Evolutionary conservation across 2,797 vertebrate species (phyloP).

Genomic region (Leptatherina wallacei): DNA sequence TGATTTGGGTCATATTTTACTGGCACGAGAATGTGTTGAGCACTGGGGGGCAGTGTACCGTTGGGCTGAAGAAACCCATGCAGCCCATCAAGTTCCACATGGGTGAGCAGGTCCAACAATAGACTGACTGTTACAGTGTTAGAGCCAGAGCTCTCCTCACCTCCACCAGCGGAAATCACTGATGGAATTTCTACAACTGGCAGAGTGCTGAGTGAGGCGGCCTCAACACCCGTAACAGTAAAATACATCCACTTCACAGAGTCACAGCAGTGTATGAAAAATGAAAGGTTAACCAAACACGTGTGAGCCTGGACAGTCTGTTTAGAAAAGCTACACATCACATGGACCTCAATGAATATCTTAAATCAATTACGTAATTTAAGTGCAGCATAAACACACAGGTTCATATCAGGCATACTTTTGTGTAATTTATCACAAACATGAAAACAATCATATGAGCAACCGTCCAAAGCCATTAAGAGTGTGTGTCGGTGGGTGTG

Average conservation of each 20-base stretch:
- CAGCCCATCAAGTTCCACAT: slow-evolving; percentile 45
- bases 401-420: slow-evolving; percentile 20
- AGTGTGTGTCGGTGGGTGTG: slow-evolving; percentile 40
- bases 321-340: slow-evolving; percentile 48
- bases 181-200: slow-evolving; percentile 63
- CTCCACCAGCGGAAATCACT: slow-evolving; percentile 69
- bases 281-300: slow-evolving; percentile 66
- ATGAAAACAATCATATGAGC: slow-evolving; percentile 39
- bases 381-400: slow-evolving; percentile 19
- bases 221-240: slow-evolving; percentile 30
- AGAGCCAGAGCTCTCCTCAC: slow-evolving; percentile 67
- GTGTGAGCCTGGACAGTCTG: slow-evolving; percentile 41
- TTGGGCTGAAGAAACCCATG: slow-evolving; percentile 44
- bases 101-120: slow-evolving; percentile 69
- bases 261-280: slow-evolving; percentile 32
- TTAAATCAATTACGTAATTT: slow-evolving; percentile 40
- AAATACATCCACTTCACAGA: slow-evolving; percentile 60
- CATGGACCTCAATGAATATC: slow-evolving; percentile 51
- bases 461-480: slow-evolving; percentile 41
- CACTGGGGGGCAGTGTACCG: slow-evolving; percentile 78
- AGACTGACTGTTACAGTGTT: slow-evolving; percentile 68
- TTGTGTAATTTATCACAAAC: slow-evolving; percentile 55
- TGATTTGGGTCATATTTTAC: slow-evolving; percentile 47
- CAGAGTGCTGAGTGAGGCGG: slow-evolving; percentile 55
- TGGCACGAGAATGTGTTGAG: slow-evolving; percentile 55